Conservation (phyloP, 2,113 vertebrate genomes). For the Hemiprocne comata region DNA sequence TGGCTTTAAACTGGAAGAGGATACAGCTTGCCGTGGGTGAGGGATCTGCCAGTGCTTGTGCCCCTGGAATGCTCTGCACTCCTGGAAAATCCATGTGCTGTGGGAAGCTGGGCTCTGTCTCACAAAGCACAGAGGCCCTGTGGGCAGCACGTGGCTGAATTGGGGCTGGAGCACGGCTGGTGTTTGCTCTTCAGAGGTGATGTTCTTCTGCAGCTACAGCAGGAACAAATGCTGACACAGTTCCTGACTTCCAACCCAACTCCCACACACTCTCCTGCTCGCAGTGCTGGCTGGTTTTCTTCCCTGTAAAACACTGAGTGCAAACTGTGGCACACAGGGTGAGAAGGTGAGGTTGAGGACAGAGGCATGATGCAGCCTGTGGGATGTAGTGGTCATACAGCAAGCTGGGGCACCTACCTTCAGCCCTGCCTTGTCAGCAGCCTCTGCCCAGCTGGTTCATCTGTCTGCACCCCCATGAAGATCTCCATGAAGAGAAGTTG, state of each 20-base stretch:
- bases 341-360: rapidly evolving
- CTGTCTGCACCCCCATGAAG: background rate
- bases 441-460: background rate
- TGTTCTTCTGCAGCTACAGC: background rate
- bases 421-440: background rate
- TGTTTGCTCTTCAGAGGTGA: background rate
- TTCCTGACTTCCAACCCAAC: background rate
- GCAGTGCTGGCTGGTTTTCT: background rate
- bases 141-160: background rate
- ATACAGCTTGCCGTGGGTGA: background rate
- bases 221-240: background rate
- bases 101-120: background rate
- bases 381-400: rapidly evolving
- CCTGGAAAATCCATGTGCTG: background rate
- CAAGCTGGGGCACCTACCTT: too few species aligned
- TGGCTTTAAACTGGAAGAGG: too few species aligned
- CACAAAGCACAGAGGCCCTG: background rate
- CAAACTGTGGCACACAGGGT: background rate
- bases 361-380: background rate
- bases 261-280: background rate
- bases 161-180: background rate
- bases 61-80: rapidly evolving
- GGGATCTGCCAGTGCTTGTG: background rate
- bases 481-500: too few species aligned
- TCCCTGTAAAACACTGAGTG: background rate